Evolutionary conservation across 2,888 invertebrate species (phyloP).

Genomic region (Trichacis sp.): DNA sequence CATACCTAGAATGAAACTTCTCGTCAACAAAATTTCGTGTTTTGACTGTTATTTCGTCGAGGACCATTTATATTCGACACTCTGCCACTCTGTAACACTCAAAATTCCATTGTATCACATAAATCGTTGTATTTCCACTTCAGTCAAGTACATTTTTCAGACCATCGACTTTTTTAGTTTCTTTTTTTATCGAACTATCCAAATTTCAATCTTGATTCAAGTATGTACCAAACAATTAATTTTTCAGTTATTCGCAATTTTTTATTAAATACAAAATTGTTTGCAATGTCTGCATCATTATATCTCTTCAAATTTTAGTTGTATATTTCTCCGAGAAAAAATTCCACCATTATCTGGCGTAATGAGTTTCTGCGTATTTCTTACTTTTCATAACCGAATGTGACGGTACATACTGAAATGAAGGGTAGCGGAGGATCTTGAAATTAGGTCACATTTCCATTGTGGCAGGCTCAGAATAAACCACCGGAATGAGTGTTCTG

Average conservation of each 20-base stretch:
- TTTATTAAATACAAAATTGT: too few relatives aligned
- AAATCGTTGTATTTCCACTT: neutral
- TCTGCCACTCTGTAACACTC: neutral
- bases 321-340: slow-evolving; percentile 22
- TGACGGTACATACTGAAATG: slow-evolving; percentile 34
- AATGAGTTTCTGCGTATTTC: slow-evolving; percentile 31
- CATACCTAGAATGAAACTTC: neutral
- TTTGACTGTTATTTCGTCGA: neutral
- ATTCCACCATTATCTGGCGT: slow-evolving; percentile 27
- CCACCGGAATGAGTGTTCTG: slow-evolving; percentile 24
- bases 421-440: slow-evolving; percentile 37
- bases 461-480: slow-evolving; percentile 38
- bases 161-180: neutral
- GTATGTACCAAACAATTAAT: too few relatives aligned
- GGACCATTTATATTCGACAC: neutral
- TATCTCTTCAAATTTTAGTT: slow-evolving; percentile 20
- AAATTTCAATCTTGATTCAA: too few relatives aligned
- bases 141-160: neutral
- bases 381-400: slow-evolving; percentile 32
- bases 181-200: neutral
- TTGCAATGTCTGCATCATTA: slow-evolving; percentile 24
- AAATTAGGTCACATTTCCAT: slow-evolving; percentile 42
- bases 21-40: neutral
- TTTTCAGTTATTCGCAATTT: too few relatives aligned
- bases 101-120: neutral